Conservation (phyloP, 2,113 vertebrate genomes). For the Leptobrachium leishanense region DNA sequence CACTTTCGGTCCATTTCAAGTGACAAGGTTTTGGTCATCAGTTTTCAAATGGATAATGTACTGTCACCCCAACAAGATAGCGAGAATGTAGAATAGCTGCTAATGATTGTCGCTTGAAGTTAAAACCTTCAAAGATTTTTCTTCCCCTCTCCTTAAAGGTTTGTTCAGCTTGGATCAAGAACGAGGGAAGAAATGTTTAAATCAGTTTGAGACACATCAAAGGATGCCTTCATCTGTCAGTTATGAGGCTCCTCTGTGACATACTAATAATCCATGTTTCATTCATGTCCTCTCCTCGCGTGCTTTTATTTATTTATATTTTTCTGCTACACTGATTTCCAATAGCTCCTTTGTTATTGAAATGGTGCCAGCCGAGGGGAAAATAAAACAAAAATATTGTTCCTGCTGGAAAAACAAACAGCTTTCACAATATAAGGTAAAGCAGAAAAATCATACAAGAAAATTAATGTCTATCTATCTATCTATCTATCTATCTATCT, state of each 20-base stretch:
- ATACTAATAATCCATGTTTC: slow-evolving; percentile 41
- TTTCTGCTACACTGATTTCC: slow-evolving; percentile 23
- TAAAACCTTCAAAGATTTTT: slow-evolving; percentile 28
- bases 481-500: too few relatives aligned
- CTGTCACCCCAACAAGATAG: slow-evolving; percentile 46
- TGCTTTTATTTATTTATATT: background rate
- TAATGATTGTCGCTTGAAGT: slow-evolving; percentile 48
- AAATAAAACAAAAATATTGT: too few relatives aligned
- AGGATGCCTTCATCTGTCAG: slow-evolving; percentile 48
- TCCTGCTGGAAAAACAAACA: too few relatives aligned
- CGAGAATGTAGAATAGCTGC: slow-evolving; percentile 45
- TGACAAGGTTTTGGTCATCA: slow-evolving; percentile 52
- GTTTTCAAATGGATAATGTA: slow-evolving; percentile 50
- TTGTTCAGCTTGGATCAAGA: slow-evolving; percentile 47
- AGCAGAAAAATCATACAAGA: too few relatives aligned
- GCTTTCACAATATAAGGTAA: too few relatives aligned
- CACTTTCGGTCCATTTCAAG: slow-evolving; percentile 52
- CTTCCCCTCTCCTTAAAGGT: slow-evolving; percentile 14
- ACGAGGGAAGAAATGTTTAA: slow-evolving; percentile 15
- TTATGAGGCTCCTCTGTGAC: slow-evolving; percentile 49
- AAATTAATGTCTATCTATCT: too few relatives aligned
- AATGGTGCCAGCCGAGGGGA: slow-evolving; percentile 3
- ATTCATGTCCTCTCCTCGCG: slow-evolving; percentile 46
- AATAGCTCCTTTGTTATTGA: slow-evolving; percentile 23
- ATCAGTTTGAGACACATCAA: slow-evolving; percentile 49